Evolutionary conservation across 2,797 vertebrate species (phyloP), one percentile per base, ranked within the genome.

Genomic region (Channallabes apus): DNA sequence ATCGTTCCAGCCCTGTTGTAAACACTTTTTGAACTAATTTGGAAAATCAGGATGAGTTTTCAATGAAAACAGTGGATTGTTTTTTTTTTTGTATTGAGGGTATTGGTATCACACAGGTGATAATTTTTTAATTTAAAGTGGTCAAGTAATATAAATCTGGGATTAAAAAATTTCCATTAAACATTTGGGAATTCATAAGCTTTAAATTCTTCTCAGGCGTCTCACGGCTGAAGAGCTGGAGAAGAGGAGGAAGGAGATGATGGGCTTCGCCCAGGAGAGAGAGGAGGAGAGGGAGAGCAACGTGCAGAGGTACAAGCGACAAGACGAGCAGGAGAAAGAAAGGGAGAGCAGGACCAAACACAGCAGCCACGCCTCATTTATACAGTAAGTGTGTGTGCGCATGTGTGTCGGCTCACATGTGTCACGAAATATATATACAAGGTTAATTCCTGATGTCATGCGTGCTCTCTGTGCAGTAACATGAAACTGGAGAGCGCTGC

Each of bases 401-500:
- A 14, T 22, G 32, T 1, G 58, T 79, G 4, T 24, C 5, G 15
- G 29, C 2, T 0, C 2, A 4, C 11, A 2, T 3, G 18, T 17
- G 77, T 62, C 41, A 4, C 17, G 22, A 51, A 12, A n/a, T n/a
- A 12, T 12, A 51, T 51, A 12, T 51, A 51, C 22, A 1, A 11
- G 18, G 4, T 29, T 1, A 2, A 11, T 29, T 12, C 35, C n/a
- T 65, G 3, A 67, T 4, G 35, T 38, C 4, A 20, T 6, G 56
- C 7, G 24, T n/a, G 22, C 75, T 35, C 65, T 61, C 86, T 84
- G 87, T 86, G n/a, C 91, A 99, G 98, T 81, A 92, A 96, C 61
- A 94, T 99, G 93, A 99, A 98, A 90, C 93, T 99, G 64, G 96
- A 99, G 85, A 99, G 98, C 0, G 96, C 97, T 0, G 92, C 96